A percentile compares a stretch with the other conserved stretches of the same genome.
phyloP scores from a whole-genome alignment of 2,797 vertebrate species.

The Malacoctenus gilli region DNA sequence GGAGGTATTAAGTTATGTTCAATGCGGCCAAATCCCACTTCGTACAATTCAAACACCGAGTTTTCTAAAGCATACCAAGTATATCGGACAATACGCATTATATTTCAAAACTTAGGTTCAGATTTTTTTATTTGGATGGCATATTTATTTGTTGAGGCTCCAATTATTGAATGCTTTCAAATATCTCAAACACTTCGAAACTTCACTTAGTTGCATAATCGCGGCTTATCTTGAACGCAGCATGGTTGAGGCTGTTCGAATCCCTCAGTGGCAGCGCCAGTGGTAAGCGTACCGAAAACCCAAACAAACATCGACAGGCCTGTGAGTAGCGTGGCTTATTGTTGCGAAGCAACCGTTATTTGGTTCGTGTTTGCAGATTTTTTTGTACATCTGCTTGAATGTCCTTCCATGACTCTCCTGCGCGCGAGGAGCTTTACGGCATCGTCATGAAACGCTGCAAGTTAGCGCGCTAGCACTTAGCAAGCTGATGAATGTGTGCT shows the following conservation, averaged over 20 bases:
- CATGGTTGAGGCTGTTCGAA: constrained; percentile 64
- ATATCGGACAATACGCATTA: too few species aligned
- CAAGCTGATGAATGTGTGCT: constrained; percentile 78
- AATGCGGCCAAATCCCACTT: constrained; percentile 21
- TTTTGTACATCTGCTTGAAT: background rate
- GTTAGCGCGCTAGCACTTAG: constrained; percentile 77
- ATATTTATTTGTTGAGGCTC: fast-evolving
- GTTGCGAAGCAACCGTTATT: constrained; percentile 12
- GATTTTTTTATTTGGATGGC: background rate
- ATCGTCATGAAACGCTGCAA: constrained; percentile 62
- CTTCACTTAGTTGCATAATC: constrained; percentile 56
- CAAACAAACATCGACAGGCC: constrained; percentile 73
- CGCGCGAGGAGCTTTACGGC: constrained; percentile 35
- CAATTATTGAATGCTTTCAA: background rate
- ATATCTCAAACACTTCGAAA: constrained; percentile 15
- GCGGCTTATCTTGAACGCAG: constrained; percentile 55
- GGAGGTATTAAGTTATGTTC: constrained; percentile 57
- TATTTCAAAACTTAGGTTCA: too few species aligned
- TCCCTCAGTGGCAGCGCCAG: constrained; percentile 72
- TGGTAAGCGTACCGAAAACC: constrained; percentile 74
- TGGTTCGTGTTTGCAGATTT: constrained; percentile 13
- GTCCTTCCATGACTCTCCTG: constrained; percentile 5
- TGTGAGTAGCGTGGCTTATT: constrained; percentile 25
- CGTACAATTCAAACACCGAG: too few species aligned
- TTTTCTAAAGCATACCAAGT: too few species aligned